A percentile compares a stretch with the other conserved stretches of the same genome.
These are phyloP conservation scores for Pentalonia nigronervosa DNA, from an alignment of 1,140 invertebrate genomes.

Conservation along the genomic window DNA sequence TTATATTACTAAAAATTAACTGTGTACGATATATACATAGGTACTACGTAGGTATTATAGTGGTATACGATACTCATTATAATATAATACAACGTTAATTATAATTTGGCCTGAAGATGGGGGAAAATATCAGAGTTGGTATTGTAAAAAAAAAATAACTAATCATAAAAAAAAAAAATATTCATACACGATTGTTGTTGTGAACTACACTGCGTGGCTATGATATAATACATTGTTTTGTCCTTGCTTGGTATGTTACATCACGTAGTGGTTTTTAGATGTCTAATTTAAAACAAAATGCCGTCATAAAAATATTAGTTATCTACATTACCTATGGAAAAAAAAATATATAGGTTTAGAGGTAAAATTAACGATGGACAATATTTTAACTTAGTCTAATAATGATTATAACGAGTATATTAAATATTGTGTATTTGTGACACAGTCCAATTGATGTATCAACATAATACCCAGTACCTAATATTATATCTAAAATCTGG, in stretches of 20 bases:
- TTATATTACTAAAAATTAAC: slow-evolving; percentile 20
- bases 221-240: slow-evolving; percentile 29
- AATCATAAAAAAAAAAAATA: background rate
- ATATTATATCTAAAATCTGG: background rate
- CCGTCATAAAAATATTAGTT: background rate
- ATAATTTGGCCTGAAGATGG: background rate
- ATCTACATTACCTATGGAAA: background rate
- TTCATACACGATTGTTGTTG: background rate
- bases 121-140: background rate
- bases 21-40: background rate
- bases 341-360: background rate
- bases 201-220: background rate
- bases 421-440: background rate
- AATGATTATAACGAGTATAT: background rate
- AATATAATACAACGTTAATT: background rate
- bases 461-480: background rate
- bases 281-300: slow-evolving; percentile 22
- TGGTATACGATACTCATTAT: background rate
- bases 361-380: background rate
- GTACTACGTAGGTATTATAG: background rate
- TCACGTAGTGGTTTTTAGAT: slow-evolving; percentile 11
- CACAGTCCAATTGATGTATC: background rate
- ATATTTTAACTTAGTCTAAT: background rate
- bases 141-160: background rate
- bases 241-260: background rate